Base-by-base conservation (phyloP, 2,888 invertebrate genomes). In the Plebejus argus region DNA sequence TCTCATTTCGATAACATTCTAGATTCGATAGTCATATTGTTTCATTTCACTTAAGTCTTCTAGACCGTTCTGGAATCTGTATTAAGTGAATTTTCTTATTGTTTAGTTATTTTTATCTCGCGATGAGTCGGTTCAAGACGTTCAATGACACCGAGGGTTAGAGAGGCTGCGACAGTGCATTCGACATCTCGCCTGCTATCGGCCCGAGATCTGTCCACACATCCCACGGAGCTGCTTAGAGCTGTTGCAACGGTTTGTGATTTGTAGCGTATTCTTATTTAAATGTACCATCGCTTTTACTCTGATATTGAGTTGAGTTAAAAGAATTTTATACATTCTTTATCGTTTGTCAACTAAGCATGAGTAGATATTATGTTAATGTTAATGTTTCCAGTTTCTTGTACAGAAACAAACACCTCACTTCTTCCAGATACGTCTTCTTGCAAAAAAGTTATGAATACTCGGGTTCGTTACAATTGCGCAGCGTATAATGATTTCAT, bases 141-240 rank as follows among this genome's bases (percentile, higher is more conserved):
- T 89, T 89, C 91, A 90, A 90, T 90, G 91, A 90, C 91, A 89
- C 86, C 84, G 84, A 85, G 83, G 85, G 85, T 84, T 84, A 83
- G 82, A 84, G 85, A 87, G 86, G 87, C 88, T 89, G 88, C 88
- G 86, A 86, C 87, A 84, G 87, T 90, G 91, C 90, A 90, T 88
- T 87, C 90, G 88, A 91, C 91, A 91, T 91, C 89, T 89, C 86
- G 87, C 86, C 85, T 83, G 87, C 88, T 91, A 91, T 92, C 92
- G 86, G 85, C 81, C 85, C 82, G 83, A 84, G 89, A 91, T 91
- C 91, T 91, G 89, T 88, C 87, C 89, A 89, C 88, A 86, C 85
- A 84, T 84, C 82, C 81, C 56, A 39, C 8, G 72, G 53, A 77
- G 39, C 5, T 35, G 2, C 8, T 20, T 6, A 23, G 71, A 77